Base-by-base conservation (phyloP, 2,888 invertebrate genomes). In the Empis livida region DNA sequence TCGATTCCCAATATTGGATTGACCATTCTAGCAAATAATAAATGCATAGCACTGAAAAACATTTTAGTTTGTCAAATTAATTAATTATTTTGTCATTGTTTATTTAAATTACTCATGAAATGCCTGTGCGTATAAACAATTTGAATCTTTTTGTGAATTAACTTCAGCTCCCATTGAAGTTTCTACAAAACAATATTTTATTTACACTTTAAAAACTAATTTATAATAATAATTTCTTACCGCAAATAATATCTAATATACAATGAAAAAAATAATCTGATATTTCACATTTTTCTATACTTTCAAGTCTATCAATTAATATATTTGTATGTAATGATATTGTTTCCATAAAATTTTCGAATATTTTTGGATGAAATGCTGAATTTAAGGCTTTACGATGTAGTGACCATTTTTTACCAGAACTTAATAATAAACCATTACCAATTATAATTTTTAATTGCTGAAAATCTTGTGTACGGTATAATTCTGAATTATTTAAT, bases 151-250 rank as follows among this genome's bases (percentile, higher is more conserved):
- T 64, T 86, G 82, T 1, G 84, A 81, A 57, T 81, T 72, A 1
- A 85, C 68, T 42, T 74, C 73, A 27, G 76, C 73, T 1, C 88
- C 90, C 90, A 91, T 91, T 8, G 88, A 82, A 9, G 86, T 83
- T 65, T 89, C 88, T 84, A 70, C 44, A 70, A 67, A 46, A 11
- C 9, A 44, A 38, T n/a, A 39, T 11, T 10, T 39, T 13, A 40
- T 39, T 17, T 14, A 35, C n/a, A 35, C 5, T 32, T 8, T 32
- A 17, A 27, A 27, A 27, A 27, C 5, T 13, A 9, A 15, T 8
- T 6, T 38, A 38, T 14, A 38, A 3, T 17, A 16, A 15, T 15
- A 10, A 16, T 4, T 11, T 57, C 45, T 57, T 58, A 78, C 79
- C 76, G 62, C 78, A 75, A 50, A 81, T 77, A 27, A 75, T 71